Percentiles rank a stretch among this genome's conserved stretches.
These are phyloP conservation scores for Myotis yumanensis DNA, from an alignment of 2,113 vertebrate species.

Conservation along the genomic window DNA sequence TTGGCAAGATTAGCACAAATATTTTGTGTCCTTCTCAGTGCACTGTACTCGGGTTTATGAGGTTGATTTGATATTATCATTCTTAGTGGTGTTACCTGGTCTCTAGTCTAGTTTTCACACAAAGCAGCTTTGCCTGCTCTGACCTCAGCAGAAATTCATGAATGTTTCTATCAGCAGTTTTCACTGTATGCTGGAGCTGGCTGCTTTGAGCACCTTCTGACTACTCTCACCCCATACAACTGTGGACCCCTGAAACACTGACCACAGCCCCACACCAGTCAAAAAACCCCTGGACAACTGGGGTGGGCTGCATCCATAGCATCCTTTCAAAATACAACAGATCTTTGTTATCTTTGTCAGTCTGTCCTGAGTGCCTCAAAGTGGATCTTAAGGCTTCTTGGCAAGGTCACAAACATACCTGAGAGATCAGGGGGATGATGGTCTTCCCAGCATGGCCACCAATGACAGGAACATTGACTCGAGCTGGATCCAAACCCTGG, in stretches of 20 bases:
- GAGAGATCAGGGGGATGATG: slow-evolving; percentile 97
- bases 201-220: not conserved
- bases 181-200: not conserved
- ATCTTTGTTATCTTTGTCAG: not conserved
- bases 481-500: slow-evolving; percentile 94
- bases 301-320: not conserved
- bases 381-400: not conserved
- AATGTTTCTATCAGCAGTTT: not conserved
- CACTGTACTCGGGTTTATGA: not conserved
- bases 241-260: too few species aligned
- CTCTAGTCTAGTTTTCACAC: not conserved
- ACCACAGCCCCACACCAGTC: not conserved
- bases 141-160: not conserved
- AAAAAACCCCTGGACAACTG: not conserved
- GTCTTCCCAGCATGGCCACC: slow-evolving; percentile 98
- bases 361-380: not conserved
- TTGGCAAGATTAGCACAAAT: not conserved
- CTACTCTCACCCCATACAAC: not conserved
- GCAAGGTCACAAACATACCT: slow-evolving; percentile 80
- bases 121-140: not conserved
- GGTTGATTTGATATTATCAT: not conserved
- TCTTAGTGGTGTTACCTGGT: not conserved
- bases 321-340: not conserved
- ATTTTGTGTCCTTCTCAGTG: not conserved
- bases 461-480: slow-evolving; percentile 93